Evolutionary conservation across 2,113 vertebrate genomes (phyloP).

Genomic region (Poeciliopsis turrubarensis): DNA sequence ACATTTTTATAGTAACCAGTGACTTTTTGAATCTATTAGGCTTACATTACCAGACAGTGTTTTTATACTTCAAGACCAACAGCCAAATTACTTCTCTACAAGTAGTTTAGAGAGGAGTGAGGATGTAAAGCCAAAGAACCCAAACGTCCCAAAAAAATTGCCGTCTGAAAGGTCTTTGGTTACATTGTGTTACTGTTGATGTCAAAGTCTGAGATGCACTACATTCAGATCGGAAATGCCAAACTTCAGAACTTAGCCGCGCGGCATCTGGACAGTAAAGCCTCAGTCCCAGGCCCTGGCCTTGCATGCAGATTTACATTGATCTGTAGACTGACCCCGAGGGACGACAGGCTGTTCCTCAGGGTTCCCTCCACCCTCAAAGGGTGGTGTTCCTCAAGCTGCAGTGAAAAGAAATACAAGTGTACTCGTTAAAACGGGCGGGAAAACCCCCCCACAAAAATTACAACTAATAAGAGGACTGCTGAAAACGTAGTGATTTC

Average conservation of each 20-base stretch:
- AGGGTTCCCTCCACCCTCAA: constrained; percentile 84
- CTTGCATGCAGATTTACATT: constrained; percentile 45
- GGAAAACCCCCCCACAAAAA: too few species aligned
- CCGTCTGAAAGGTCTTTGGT: not conserved
- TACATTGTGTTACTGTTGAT: not conserved
- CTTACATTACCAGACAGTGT: not conserved
- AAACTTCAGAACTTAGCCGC: constrained; percentile 41
- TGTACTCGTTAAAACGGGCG: not conserved
- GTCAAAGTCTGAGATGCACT: constrained; percentile 12
- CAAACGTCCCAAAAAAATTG: not conserved
- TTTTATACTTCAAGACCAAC: not conserved
- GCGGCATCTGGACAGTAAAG: constrained; percentile 45
- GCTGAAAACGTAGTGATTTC: too few species aligned
- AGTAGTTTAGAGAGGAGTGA: not conserved
- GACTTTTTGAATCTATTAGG: not conserved
- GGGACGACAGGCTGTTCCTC: constrained; percentile 88
- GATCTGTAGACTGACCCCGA: constrained; percentile 81
- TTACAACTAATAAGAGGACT: too few species aligned
- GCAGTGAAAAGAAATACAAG: constrained; percentile 15
- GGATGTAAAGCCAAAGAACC: not conserved
- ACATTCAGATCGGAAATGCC: constrained; percentile 35
- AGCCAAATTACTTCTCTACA: not conserved
- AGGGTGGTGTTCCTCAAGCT: constrained; percentile 83
- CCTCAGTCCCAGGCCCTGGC: constrained; percentile 27
- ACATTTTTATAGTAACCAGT: not conserved